These are phyloP conservation scores for Stenurella melanura DNA, from an alignment of 2,888 invertebrate species.

Conservation along the genomic window DNA sequence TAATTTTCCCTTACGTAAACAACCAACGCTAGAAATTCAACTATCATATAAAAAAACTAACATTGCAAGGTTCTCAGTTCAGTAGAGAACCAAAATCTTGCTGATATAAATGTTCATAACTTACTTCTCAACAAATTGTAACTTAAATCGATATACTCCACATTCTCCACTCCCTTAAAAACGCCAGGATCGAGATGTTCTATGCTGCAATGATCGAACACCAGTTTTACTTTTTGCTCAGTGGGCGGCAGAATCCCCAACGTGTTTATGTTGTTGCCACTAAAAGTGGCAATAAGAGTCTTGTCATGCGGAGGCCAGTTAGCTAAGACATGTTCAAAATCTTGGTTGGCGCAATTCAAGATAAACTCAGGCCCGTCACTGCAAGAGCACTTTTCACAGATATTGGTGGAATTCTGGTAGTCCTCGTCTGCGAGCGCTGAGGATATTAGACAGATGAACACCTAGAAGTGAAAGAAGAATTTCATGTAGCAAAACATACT, in stretches of 20 bases:
- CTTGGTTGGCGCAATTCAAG: constrained; percentile 65
- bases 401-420: constrained; percentile 55
- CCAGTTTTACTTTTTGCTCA: constrained; percentile 74
- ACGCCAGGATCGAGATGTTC: constrained; percentile 75
- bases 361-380: constrained; percentile 57
- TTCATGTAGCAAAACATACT: not conserved
- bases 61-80: no score
- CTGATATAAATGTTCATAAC: constrained; percentile 37
- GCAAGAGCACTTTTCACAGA: constrained; percentile 66
- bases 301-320: constrained; percentile 69
- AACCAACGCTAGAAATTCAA: no score
- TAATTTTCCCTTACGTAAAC: no score
- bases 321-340: constrained; percentile 65
- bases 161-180: constrained; percentile 74
- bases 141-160: constrained; percentile 77
- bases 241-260: constrained; percentile 73
- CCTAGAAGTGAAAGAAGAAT: constrained; percentile 42
- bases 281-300: constrained; percentile 76
- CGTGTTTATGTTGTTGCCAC: constrained; percentile 74
- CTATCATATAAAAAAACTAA: no score
- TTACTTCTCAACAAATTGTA: constrained; percentile 76
- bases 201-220: constrained; percentile 76
- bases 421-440: constrained; percentile 46
- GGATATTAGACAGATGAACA: constrained; percentile 41
- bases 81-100: no score